phyloP scores from a whole-genome alignment of 2,797 vertebrate species.

The Aeoliscus strigatus region DNA sequence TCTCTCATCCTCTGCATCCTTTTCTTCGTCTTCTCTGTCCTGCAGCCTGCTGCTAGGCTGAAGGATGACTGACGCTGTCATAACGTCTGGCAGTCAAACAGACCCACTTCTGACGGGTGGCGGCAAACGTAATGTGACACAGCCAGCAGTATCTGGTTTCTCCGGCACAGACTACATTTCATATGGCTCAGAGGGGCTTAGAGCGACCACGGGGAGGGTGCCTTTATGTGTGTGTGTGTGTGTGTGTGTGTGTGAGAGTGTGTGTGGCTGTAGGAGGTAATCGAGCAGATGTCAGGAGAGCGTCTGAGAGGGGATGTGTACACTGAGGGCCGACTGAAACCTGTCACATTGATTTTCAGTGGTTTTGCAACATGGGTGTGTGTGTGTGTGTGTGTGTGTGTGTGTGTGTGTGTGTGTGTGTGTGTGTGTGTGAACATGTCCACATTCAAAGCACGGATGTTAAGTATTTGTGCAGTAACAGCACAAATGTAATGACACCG shows the following conservation, averaged over 20 bases:
- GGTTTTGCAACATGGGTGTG: conserved; percentile 35
- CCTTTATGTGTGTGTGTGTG: conserved; percentile 23
- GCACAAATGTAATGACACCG: conserved; percentile 38
- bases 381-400: conserved; percentile 15
- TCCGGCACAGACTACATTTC: conserved; percentile 71
- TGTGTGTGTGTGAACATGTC: conserved; percentile 31
- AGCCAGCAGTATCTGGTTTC: conserved; percentile 73
- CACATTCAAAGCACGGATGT: conserved; percentile 32
- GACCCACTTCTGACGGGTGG: conserved; percentile 56
- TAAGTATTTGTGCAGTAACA: conserved; percentile 29
- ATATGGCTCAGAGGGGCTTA: conserved; percentile 74
- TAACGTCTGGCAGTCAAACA: conserved; percentile 68
- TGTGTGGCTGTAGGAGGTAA: conserved; percentile 66
- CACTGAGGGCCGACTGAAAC: conserved; percentile 73
- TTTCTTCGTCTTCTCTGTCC: conserved; percentile 31
- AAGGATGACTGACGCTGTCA: conserved; percentile 76
- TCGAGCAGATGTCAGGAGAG: conserved; percentile 74
- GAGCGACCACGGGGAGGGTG: conserved; percentile 56
- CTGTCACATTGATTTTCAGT: conserved; percentile 75
- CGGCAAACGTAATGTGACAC: conserved; percentile 75
- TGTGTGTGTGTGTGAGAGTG: conserved; percentile 33
- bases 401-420: conserved; percentile 24
- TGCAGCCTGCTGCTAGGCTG: conserved; percentile 53
- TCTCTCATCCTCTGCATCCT: conserved; percentile 2
- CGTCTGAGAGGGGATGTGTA: conserved; percentile 69